phyloP scores from a whole-genome alignment of 2,113 vertebrate genomes.

The Corapipo altera region DNA sequence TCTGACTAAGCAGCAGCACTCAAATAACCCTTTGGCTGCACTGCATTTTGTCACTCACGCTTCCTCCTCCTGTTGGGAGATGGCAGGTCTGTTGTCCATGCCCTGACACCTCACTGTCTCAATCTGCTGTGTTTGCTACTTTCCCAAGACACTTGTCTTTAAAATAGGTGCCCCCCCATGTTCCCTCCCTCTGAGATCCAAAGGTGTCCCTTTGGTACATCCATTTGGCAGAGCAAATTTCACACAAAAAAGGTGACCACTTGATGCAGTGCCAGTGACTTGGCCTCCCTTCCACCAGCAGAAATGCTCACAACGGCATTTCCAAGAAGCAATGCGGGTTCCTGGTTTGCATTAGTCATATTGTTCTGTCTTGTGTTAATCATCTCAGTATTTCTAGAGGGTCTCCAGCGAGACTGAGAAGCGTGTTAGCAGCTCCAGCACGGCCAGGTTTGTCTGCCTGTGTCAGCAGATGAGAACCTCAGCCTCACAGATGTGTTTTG shows the following conservation, averaged over 20 bases:
- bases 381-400: background rate
- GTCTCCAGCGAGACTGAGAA: background rate
- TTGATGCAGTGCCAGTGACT: background rate
- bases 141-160: background rate
- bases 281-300: background rate
- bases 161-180: background rate
- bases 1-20: background rate
- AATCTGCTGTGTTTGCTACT: background rate
- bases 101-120: background rate
- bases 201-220: background rate
- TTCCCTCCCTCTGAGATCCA: background rate
- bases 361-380: background rate
- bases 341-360: background rate
- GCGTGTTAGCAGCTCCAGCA: background rate
- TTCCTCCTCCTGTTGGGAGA: background rate
- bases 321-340: background rate
- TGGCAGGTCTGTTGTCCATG: background rate
- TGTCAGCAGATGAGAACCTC: conserved; percentile 13
- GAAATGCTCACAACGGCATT: background rate
- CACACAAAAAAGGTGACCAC: background rate
- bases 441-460: background rate
- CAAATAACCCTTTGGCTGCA: background rate
- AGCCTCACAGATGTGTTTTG: background rate
- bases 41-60: conserved; percentile 6
- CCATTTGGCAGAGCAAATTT: background rate